Evolutionary conservation across 2,888 invertebrate species (phyloP).

Genomic region (Catocala nupta): DNA sequence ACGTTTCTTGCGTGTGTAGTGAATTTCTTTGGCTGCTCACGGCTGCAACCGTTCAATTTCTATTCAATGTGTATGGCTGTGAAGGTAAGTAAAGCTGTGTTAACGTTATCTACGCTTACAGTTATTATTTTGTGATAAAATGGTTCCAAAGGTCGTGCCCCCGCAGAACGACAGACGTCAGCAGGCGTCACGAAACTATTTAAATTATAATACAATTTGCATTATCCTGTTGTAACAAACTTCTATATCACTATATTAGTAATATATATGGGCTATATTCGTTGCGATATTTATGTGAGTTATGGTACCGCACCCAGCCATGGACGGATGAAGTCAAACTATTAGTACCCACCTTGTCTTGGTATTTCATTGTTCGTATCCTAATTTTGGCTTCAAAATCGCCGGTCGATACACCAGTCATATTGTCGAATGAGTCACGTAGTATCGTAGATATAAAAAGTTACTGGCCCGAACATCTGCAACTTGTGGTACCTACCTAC

Average conservation of each 20-base stretch:
- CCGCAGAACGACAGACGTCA: constrained; percentile 70
- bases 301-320: constrained; percentile 32
- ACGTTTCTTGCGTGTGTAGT: constrained; percentile 84
- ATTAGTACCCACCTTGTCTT: constrained; percentile 31
- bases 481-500: constrained; percentile 17
- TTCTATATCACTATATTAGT: constrained; percentile 25
- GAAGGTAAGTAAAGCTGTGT: constrained; percentile 89
- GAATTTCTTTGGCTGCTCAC: constrained; percentile 83
- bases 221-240: constrained; percentile 52
- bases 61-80: constrained; percentile 95
- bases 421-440: constrained; percentile 44
- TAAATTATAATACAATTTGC: constrained; percentile 59
- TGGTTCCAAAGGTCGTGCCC: constrained; percentile 71
- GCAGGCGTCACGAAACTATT: constrained; percentile 70
- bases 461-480: constrained; percentile 28
- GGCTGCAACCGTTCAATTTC: constrained; percentile 88
- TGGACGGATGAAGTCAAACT: constrained; percentile 9
- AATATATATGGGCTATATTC: neutral
- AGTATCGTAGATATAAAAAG: constrained; percentile 31
- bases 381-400: constrained; percentile 37
- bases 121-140: constrained; percentile 30
- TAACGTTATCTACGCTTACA: constrained; percentile 26
- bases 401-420: constrained; percentile 45
- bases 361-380: constrained; percentile 44
- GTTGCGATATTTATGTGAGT: neutral